Percentiles rank a stretch among this genome's conserved stretches.
Conservation (phyloP, 2,888 invertebrate genomes). For the Creontiades dilutus region DNA sequence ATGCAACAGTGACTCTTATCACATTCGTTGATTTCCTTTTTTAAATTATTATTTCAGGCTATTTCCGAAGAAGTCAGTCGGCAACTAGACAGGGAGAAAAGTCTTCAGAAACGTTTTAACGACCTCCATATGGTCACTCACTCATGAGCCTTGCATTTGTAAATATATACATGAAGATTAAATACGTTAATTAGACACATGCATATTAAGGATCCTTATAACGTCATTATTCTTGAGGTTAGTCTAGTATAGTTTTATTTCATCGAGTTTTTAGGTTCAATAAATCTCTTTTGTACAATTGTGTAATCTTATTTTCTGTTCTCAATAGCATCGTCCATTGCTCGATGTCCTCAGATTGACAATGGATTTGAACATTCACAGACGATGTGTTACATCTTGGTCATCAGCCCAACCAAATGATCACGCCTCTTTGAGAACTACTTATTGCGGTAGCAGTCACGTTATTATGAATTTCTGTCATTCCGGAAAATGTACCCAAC, state of each 20-base stretch:
- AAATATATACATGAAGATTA: neutral
- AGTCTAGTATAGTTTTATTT: neutral
- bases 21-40: no score
- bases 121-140: slow-evolving; percentile 81
- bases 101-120: slow-evolving; percentile 90
- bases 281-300: neutral
- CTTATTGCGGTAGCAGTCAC: no score
- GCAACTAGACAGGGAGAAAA: slow-evolving; percentile 94
- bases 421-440: neutral
- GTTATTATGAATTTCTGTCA: no score
- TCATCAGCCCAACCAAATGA: neutral
- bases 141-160: slow-evolving; percentile 46
- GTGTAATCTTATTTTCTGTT: no score
- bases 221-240: neutral
- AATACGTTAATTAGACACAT: neutral
- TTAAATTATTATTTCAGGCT: slow-evolving; percentile 80
- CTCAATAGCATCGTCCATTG: no score
- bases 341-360: no score
- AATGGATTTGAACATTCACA: no score
- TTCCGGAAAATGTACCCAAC: no score
- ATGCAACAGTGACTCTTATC: no score
- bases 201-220: neutral
- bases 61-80: slow-evolving; percentile 94
- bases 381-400: no score
- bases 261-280: neutral